Base-by-base conservation (phyloP, 2,113 vertebrate species). In the Rhinoderma darwinii region DNA sequence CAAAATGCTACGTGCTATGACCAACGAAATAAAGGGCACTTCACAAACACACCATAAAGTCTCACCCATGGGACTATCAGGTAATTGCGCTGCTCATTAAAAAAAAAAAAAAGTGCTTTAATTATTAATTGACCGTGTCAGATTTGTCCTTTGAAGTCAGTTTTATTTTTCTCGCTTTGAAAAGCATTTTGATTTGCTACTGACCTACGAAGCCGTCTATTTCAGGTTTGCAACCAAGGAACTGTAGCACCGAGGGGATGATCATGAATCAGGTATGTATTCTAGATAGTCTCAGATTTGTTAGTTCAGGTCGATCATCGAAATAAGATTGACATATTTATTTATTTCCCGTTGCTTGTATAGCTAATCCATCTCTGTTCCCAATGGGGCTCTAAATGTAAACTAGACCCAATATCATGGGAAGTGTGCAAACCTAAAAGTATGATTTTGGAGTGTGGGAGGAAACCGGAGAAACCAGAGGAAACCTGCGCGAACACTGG, bases 21-120 rank as follows among this genome's bases (percentile, higher is more conserved):
- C 94, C 94, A 92, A 93, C 93, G 93, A 94, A 39, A 41, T 41
- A 72, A 95, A 94, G 94, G 92, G 90, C 94, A 94, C 91, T 61
- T 91, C 89, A 92, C 91, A 92, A 91, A 92, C 94, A 93, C 92
- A 92, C 93, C 93, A 94, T 94, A 96, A 96, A 96, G 95, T 90
- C 92, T 89, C 92, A 95, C 95, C 95, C 95, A 90, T 91, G 95
- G 94, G 96, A 96, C 94, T 94, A 91, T 93, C 94, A 94, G 92
- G 95, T 97, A 96, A 97, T 96, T 97, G 96, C 96, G 96, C 88
- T 94, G 94, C 95, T 97, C 96, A 96, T 97, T 97, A 97, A 97
- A 97, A 94, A 97, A 97, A 97, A 94, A 97, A 96, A 97, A 94
- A 93, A 92, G 93, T 92, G 95, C 94, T 96, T 96, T 95, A 96